Conservation (phyloP, 2,797 vertebrate genomes). For the Scleropages formosus region DNA sequence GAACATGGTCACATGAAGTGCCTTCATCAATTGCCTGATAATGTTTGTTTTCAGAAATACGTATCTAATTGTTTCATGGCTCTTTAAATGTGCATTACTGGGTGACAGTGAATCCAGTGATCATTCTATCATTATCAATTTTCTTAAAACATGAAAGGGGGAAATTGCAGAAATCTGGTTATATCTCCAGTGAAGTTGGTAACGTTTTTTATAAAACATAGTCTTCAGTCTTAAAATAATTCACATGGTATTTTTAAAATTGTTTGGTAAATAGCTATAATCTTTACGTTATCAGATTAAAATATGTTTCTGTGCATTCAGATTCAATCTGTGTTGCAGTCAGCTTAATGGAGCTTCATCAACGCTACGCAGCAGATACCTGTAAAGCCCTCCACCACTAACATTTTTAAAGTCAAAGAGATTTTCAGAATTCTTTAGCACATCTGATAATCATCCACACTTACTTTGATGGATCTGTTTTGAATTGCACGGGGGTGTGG, state of each 20-base stretch:
- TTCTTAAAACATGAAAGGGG: conserved; percentile 25
- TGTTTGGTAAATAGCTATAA: no score
- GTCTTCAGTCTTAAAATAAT: neutral
- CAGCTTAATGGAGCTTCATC: neutral
- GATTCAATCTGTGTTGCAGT: neutral
- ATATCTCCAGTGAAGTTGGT: conserved; percentile 5
- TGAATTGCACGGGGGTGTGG: no score
- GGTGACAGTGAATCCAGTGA: conserved; percentile 22
- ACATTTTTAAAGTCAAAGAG: neutral
- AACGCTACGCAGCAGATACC: neutral
- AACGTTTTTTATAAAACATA: neutral
- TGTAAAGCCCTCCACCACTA: neutral
- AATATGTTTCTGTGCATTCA: no score
- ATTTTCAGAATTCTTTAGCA: neutral
- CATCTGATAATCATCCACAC: neutral
- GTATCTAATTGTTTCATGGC: conserved; percentile 12
- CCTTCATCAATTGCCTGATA: conserved; percentile 3
- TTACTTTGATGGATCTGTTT: neutral
- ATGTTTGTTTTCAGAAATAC: neutral
- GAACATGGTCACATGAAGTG: neutral
- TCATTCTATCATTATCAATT: conserved; percentile 15
- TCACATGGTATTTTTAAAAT: neutral
- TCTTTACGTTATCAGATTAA: no score
- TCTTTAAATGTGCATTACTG: conserved; percentile 24
- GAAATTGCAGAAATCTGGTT: conserved; percentile 19